Percentiles rank a stretch among this genome's conserved stretches.
These are phyloP conservation scores for Macrobrachium nipponense DNA, from an alignment of 1,140 invertebrate genomes.

Conservation along the genomic window DNA sequence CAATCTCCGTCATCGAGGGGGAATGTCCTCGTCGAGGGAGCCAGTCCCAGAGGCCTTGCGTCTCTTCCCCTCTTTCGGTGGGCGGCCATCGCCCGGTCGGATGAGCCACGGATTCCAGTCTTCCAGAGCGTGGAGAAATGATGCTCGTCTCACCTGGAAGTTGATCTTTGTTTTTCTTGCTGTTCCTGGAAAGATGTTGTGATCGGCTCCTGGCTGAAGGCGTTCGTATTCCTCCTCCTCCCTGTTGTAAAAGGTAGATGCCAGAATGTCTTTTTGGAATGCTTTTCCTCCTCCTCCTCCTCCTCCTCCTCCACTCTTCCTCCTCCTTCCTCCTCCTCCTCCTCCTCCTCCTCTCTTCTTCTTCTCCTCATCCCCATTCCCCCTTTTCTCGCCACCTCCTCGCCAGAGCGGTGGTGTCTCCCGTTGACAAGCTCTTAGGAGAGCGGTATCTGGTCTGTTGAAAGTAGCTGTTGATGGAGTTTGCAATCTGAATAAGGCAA, in stretches of 20 bases:
- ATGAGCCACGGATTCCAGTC: no score
- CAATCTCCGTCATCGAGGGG: no score
- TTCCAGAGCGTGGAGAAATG: no score
- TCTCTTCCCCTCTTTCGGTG: no score
- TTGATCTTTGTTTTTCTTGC: no score
- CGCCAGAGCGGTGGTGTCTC: constrained; percentile 18
- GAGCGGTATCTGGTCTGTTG: constrained; percentile 11
- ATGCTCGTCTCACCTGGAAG: no score
- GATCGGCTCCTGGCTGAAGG: background rate
- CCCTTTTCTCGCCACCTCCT: no score
- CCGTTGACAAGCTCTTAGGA: background rate
- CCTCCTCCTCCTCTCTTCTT: constrained; percentile 16
- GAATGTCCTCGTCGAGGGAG: no score
- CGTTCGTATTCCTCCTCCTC: background rate
- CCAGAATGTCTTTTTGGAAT: background rate
- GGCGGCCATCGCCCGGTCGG: no score
- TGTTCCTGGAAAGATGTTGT: background rate
- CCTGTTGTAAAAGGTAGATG: background rate
- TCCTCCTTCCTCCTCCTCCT: background rate
- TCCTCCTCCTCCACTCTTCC: background rate
- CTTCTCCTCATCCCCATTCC: no score
- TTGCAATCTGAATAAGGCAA: constrained; percentile 58
- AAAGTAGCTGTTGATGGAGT: constrained; percentile 45
- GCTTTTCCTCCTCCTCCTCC: background rate
- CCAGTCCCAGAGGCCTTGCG: no score